phyloP scores from a whole-genome alignment of 2,113 vertebrate genomes.

The Crocuta crocuta region DNA sequence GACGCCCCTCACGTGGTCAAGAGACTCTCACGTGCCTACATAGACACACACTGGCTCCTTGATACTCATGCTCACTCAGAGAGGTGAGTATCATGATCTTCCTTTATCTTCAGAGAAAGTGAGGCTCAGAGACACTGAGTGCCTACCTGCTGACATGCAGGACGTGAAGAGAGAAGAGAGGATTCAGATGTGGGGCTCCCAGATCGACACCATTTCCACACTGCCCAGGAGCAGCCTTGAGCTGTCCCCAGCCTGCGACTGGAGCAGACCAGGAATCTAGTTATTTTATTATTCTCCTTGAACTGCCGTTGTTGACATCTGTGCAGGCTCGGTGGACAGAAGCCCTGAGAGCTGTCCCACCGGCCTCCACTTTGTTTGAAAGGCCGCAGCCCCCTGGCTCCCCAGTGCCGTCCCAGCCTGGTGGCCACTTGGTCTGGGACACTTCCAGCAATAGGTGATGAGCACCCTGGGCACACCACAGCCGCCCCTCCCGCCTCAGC shows the following conservation, averaged over 20 bases:
- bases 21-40: neutral
- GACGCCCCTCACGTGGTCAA: too few species aligned
- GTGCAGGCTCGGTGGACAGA: neutral
- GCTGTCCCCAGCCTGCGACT: neutral
- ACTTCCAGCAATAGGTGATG: neutral
- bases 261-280: neutral
- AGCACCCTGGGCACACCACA: fast-evolving
- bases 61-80: neutral
- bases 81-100: neutral
- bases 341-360: neutral
- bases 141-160: neutral
- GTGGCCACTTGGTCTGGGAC: fast-evolving
- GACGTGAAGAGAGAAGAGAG: neutral
- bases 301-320: neutral
- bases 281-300: neutral
- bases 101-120: neutral
- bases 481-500: neutral
- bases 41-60: fast-evolving
- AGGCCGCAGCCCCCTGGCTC: fast-evolving
- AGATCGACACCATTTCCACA: neutral
- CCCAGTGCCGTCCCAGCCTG: fast-evolving
- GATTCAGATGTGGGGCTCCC: neutral
- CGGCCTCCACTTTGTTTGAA: neutral
- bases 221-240: fast-evolving
- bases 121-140: neutral